Percentiles rank a stretch among this genome's conserved stretches.
phyloP scores from a whole-genome alignment of 2,113 vertebrate genomes.

The Thunnus thynnus region DNA sequence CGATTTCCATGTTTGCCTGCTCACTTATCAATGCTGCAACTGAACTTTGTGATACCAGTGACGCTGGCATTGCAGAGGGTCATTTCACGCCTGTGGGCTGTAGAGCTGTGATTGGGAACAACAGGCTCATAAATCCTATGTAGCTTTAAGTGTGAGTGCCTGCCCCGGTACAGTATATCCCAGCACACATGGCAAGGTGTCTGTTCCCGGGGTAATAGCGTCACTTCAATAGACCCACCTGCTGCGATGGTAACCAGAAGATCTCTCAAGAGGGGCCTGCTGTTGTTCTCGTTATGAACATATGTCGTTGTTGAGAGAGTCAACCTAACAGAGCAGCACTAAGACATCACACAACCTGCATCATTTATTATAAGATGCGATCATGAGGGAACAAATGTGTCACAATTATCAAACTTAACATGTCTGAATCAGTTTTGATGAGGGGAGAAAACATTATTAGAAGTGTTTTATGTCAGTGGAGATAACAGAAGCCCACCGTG shows the following conservation, averaged over 20 bases:
- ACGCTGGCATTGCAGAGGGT: conserved; percentile 13
- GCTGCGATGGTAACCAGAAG: conserved; percentile 28
- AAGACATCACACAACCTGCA: not conserved
- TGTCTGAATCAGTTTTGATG: not conserved
- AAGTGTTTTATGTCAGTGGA: not conserved
- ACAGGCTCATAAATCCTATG: conserved; percentile 39
- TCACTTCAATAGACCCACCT: conserved; percentile 38
- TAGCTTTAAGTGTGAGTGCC: conserved; percentile 1
- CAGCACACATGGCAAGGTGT: not conserved
- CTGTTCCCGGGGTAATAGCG: not conserved
- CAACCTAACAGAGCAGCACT: not conserved
- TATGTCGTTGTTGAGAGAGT: not conserved
- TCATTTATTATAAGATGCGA: not conserved
- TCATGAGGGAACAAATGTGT: not conserved
- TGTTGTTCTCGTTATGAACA: conserved; percentile 19
- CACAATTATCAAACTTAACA: not conserved
- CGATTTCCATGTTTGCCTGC: conserved; percentile 56
- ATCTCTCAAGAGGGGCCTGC: conserved; percentile 7
- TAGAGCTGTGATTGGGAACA: conserved; percentile 25
- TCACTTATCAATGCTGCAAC: conserved; percentile 64
- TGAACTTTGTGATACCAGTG: conserved; percentile 71
- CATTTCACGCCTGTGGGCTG: conserved; percentile 5
- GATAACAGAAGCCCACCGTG: conserved; percentile 18
- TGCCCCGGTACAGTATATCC: conserved; percentile 8
- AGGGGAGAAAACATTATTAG: not conserved